Conservation (phyloP, 2,797 vertebrate species). For the Pangasius djambal region DNA sequence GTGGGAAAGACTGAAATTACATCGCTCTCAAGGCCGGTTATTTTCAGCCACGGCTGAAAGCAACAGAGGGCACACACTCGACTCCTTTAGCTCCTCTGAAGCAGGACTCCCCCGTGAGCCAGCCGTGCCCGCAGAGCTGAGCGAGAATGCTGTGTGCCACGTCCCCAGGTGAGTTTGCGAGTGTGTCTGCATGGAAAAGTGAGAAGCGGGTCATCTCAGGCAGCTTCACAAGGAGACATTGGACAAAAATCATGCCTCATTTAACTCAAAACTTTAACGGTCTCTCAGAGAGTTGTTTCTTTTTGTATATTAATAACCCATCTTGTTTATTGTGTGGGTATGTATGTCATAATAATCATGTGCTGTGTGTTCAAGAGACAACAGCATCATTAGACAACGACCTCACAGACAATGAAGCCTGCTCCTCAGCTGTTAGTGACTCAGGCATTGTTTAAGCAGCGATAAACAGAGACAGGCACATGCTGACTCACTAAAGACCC, state of each 20-base stretch:
- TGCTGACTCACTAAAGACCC: slow-evolving; percentile 44
- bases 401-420: slow-evolving; percentile 2
- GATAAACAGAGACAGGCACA: slow-evolving; percentile 13
- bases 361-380: neutral
- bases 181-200: slow-evolving; percentile 29
- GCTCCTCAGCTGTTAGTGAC: slow-evolving; percentile 33
- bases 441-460: slow-evolving; percentile 19
- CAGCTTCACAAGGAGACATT: neutral
- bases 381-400: slow-evolving; percentile 7
- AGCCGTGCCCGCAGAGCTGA: slow-evolving; percentile 65
- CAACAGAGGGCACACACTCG: slow-evolving; percentile 78
- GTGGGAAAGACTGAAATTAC: slow-evolving; percentile 87
- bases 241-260: neutral
- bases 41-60: slow-evolving; percentile 80
- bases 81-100: slow-evolving; percentile 72
- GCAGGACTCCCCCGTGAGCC: slow-evolving; percentile 69
- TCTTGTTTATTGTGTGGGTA: neutral
- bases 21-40: slow-evolving; percentile 81
- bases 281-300: neutral
- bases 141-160: slow-evolving; percentile 79
- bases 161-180: slow-evolving; percentile 74
- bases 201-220: slow-evolving; percentile 46
- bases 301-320: neutral
- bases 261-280: neutral
- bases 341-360: neutral